phyloP scores from a whole-genome alignment of 2,888 invertebrate species.

The Drosophila kambysellisi region DNA sequence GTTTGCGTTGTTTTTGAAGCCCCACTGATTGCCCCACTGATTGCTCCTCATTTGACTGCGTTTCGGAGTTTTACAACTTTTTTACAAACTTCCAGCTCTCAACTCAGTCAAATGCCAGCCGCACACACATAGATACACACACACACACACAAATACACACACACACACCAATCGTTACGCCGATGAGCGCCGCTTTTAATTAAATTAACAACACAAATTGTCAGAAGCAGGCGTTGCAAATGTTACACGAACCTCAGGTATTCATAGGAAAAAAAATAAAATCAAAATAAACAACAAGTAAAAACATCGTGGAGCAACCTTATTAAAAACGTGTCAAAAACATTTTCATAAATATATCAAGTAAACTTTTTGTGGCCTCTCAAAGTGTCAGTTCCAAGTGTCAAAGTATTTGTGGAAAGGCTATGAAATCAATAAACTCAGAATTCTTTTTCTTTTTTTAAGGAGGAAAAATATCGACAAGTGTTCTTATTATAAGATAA shows the following conservation, averaged over 20 bases:
- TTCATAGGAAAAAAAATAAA: neutral
- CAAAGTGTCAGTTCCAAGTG: constrained; percentile 76
- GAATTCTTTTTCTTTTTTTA: constrained; percentile 19
- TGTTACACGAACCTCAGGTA: constrained; percentile 55
- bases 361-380: constrained; percentile 69
- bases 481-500: neutral
- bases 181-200: constrained; percentile 64
- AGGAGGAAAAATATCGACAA: constrained; percentile 1
- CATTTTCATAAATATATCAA: constrained; percentile 79
- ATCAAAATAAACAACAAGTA: constrained; percentile 18
- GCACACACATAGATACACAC: constrained; percentile 7
- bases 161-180: constrained; percentile 26
- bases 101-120: constrained; percentile 24
- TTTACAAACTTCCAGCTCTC: constrained; percentile 8
- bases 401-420: constrained; percentile 67
- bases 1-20: constrained; percentile 19
- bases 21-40: constrained; percentile 9
- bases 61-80: constrained; percentile 34
- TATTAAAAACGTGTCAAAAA: constrained; percentile 80
- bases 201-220: constrained; percentile 79
- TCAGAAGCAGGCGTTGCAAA: constrained; percentile 64
- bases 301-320: constrained; percentile 54
- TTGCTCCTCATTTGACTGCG: constrained; percentile 32
- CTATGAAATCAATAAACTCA: constrained; percentile 67
- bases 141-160: constrained; percentile 26